Evolutionary conservation across 1,140 invertebrate species (phyloP).

Genomic region (Penaeus vannamei): DNA sequence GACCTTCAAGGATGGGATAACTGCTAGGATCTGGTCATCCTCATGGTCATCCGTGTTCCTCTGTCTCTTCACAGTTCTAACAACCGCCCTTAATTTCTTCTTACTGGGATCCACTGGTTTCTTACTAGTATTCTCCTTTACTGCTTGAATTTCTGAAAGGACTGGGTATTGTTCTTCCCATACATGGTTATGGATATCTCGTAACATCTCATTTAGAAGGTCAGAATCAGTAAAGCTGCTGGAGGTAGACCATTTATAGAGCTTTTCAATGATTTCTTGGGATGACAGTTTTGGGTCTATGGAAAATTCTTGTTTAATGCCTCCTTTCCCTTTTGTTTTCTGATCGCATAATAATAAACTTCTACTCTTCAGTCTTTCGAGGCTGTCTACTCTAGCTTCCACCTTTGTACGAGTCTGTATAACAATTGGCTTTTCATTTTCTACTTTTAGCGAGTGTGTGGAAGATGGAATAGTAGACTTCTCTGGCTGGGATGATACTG

Average conservation of each 20-base stretch:
- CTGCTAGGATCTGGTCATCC: not conserved
- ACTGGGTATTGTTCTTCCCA: not conserved
- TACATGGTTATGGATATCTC: conserved; percentile 4
- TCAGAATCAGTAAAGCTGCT: conserved; percentile 40
- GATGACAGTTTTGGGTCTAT: not conserved
- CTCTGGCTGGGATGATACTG: not conserved
- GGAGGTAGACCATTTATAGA: conserved; percentile 44
- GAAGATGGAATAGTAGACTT: not conserved
- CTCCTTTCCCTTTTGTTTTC: not conserved
- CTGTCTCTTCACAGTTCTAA: conserved; percentile 21
- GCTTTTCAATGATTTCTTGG: conserved; percentile 31
- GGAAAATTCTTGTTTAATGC: not conserved
- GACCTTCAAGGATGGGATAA: conserved; percentile 11
- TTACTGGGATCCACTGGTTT: not conserved
- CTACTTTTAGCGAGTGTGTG: not conserved
- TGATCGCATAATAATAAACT: not conserved
- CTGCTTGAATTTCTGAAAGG: not conserved
- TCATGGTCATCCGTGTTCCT: not conserved
- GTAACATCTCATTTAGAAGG: conserved; percentile 1
- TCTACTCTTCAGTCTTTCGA: not conserved
- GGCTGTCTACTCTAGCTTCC: not conserved
- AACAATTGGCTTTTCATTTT: conserved; percentile 23
- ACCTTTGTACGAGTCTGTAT: conserved; percentile 36
- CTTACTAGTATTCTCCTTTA: not conserved
- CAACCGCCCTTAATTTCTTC: conserved; percentile 35